Conservation (phyloP, 2,113 vertebrate species). For the Dipodomys merriami region DNA sequence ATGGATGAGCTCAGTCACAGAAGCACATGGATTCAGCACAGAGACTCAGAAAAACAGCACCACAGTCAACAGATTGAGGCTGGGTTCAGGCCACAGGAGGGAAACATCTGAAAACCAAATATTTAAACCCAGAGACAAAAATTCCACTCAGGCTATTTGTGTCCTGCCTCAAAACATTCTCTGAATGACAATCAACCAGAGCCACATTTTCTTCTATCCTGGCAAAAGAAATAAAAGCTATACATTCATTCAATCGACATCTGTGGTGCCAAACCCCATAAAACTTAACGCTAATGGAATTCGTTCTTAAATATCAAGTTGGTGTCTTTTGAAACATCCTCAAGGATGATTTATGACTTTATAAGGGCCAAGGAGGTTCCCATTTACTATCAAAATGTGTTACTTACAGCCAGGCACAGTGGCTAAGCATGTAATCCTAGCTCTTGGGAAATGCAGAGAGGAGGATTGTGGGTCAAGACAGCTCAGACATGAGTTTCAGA, state of each 20-base stretch:
- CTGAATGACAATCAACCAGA: neutral
- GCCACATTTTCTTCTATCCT: constrained; percentile 7
- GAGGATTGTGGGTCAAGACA: too few species aligned
- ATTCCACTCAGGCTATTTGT: neutral
- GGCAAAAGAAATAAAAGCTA: constrained; percentile 56
- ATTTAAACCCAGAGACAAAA: constrained; percentile 59
- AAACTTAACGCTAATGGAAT: constrained; percentile 26
- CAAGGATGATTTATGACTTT: constrained; percentile 6
- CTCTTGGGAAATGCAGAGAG: too few species aligned
- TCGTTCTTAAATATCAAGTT: constrained; percentile 48
- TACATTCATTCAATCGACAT: constrained; percentile 47
- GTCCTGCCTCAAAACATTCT: constrained; percentile 28
- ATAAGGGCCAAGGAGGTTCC: neutral
- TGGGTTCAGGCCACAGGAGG: neutral
- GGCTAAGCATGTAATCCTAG: too few species aligned
- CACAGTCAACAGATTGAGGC: neutral
- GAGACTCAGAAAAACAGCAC: constrained; percentile 31
- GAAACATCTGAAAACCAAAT: constrained; percentile 53
- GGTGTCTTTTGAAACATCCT: constrained; percentile 42
- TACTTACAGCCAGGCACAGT: neutral
- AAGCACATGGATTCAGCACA: neutral
- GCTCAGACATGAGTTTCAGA: too few species aligned
- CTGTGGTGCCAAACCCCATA: constrained; percentile 32
- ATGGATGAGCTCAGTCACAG: neutral
- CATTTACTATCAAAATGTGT: constrained; percentile 28